phyloP scores from a whole-genome alignment of 2,797 vertebrate species.

The Rousettus madagascariensis region DNA sequence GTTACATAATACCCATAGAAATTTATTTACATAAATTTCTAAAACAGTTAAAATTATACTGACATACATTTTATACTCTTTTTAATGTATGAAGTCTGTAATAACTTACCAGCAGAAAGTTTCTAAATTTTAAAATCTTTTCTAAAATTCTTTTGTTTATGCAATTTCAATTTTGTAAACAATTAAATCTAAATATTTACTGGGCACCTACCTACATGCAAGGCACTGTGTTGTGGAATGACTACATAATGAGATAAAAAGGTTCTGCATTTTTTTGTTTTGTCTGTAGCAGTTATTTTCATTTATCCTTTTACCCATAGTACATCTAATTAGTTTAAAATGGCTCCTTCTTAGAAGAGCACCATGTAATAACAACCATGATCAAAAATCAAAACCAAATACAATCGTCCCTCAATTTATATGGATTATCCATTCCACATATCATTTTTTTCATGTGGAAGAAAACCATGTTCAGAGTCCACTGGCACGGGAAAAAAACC shows the following conservation, averaged over 20 bases:
- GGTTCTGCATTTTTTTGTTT: neutral
- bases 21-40: neutral
- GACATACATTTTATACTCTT: neutral
- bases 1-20: neutral
- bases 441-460: too few relatives aligned
- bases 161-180: neutral
- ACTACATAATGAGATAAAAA: neutral
- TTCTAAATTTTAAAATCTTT: constrained; percentile 19
- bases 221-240: neutral
- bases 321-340: neutral
- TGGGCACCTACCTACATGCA: neutral
- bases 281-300: neutral
- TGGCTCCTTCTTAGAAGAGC: neutral
- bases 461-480: too few relatives aligned
- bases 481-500: too few relatives aligned
- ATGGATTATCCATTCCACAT: too few relatives aligned
- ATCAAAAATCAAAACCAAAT: neutral
- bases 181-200: neutral
- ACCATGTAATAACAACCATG: neutral
- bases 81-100: neutral
- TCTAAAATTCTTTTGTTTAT: neutral
- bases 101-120: neutral
- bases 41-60: neutral
- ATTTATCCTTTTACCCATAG: neutral
- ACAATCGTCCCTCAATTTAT: too few relatives aligned